Conservation (phyloP, 2,113 vertebrate genomes). For the Mohoua ochrocephala region DNA sequence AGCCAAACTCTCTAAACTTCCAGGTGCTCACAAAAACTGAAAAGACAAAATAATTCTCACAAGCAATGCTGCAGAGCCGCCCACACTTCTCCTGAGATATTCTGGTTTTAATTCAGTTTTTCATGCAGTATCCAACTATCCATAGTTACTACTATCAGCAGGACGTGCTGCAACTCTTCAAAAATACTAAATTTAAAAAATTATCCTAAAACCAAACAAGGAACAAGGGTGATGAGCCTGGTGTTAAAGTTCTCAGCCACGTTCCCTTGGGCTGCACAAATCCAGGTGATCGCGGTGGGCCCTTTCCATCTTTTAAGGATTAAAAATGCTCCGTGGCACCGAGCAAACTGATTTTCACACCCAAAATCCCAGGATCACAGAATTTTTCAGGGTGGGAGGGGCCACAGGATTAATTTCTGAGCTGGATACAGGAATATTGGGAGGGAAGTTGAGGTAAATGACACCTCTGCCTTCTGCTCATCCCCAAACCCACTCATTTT, state of each 20-base stretch:
- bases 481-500: background rate
- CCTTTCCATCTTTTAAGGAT: background rate
- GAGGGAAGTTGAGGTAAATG: background rate
- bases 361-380: background rate
- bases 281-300: too few species aligned
- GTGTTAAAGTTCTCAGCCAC: background rate
- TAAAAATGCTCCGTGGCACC: background rate
- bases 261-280: background rate
- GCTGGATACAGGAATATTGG: background rate
- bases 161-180: background rate
- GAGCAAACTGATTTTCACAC: background rate
- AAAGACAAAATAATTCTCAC: background rate
- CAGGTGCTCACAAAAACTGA: background rate
- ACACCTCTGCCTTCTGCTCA: background rate
- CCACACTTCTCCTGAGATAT: background rate
- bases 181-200: fast-evolving
- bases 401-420: background rate
- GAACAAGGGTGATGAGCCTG: background rate
- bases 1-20: background rate
- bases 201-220: background rate
- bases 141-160: background rate
- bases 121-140: background rate
- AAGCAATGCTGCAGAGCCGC: background rate
- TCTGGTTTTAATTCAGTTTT: background rate
- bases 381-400: background rate